Conservation (phyloP, 2,113 vertebrate genomes). For the Myxocyprinus asiaticus region DNA sequence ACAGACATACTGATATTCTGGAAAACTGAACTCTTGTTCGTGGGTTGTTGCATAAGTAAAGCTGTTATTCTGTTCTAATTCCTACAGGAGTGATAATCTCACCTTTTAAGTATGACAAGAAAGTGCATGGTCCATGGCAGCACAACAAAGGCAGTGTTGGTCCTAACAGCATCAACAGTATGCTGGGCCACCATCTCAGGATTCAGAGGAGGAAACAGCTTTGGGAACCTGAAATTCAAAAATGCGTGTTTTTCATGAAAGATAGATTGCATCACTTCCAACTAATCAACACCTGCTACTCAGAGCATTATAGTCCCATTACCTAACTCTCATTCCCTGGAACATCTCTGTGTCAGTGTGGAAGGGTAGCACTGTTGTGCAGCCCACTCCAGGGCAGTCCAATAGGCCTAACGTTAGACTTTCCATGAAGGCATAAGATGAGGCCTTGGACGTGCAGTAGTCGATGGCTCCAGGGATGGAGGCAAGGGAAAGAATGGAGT, state of each 20-base stretch:
- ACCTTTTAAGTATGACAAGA: constrained; percentile 95
- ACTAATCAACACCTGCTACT: not conserved
- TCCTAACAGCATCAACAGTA: constrained; percentile 91
- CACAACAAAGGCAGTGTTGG: constrained; percentile 88
- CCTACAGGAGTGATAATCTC: constrained; percentile 8
- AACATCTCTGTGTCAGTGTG: constrained; percentile 99
- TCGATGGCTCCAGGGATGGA: constrained; percentile 93
- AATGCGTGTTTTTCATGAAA: not conserved
- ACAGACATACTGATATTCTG: too few relatives aligned
- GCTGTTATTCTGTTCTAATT: not conserved
- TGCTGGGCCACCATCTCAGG: constrained; percentile 91
- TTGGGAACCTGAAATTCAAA: constrained; percentile 83
- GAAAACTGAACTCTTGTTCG: too few relatives aligned
- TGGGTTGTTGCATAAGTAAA: not conserved
- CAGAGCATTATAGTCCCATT: constrained; percentile 13
- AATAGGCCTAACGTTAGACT: constrained; percentile 94
- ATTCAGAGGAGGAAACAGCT: constrained; percentile 92
- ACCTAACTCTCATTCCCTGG: constrained; percentile 98
- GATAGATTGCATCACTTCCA: not conserved
- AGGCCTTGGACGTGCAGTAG: constrained; percentile 98
- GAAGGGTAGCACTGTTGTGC: constrained; percentile 95
- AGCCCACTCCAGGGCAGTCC: constrained; percentile 92
- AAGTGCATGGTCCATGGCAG: constrained; percentile 95
- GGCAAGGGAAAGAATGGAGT: constrained; percentile 80
- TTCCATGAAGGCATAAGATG: constrained; percentile 97